Conservation (phyloP, 1,140 invertebrate genomes). For the Pseudomyrmex pallidus region DNA sequence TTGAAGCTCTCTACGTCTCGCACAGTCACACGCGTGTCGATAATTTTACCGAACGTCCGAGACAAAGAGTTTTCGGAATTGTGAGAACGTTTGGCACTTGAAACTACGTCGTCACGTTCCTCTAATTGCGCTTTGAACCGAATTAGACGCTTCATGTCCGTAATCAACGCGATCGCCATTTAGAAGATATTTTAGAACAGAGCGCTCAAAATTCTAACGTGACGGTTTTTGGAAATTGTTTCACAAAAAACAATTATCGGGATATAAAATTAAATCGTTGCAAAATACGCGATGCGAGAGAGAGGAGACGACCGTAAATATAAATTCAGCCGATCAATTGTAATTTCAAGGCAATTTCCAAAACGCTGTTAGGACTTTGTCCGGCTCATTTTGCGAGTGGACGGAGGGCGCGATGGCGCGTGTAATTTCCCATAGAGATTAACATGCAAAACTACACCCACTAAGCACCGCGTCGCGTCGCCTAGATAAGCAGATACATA, state of each 20-base stretch:
- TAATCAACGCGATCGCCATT: slow-evolving; percentile 75
- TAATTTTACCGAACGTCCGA: slow-evolving; percentile 30
- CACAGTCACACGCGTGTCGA: neutral
- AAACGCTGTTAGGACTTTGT: slow-evolving; percentile 60
- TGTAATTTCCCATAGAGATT: slow-evolving; percentile 77
- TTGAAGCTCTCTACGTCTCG: neutral
- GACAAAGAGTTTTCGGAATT: neutral
- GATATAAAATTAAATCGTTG: too few relatives aligned
- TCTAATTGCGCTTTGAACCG: slow-evolving; percentile 71
- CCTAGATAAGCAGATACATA: slow-evolving; percentile 78
- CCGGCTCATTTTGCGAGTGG: slow-evolving; percentile 44
- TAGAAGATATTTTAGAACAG: slow-evolving; percentile 34
- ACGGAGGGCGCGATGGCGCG: slow-evolving; percentile 65
- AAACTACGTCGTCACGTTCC: slow-evolving; percentile 52
- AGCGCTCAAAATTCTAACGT: too few relatives aligned
- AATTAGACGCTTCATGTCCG: slow-evolving; percentile 75
- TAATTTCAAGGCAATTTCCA: slow-evolving; percentile 36
- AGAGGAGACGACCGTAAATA: neutral
- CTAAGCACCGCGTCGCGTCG: slow-evolving; percentile 68
- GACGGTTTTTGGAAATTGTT: neutral
- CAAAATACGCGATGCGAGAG: neutral
- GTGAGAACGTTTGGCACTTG: too few relatives aligned
- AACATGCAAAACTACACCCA: slow-evolving; percentile 76
- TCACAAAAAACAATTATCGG: slow-evolving; percentile 65
- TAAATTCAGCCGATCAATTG: slow-evolving; percentile 11